Base-by-base conservation (phyloP, 2,888 invertebrate species). In the Hypomecis punctinalis region DNA sequence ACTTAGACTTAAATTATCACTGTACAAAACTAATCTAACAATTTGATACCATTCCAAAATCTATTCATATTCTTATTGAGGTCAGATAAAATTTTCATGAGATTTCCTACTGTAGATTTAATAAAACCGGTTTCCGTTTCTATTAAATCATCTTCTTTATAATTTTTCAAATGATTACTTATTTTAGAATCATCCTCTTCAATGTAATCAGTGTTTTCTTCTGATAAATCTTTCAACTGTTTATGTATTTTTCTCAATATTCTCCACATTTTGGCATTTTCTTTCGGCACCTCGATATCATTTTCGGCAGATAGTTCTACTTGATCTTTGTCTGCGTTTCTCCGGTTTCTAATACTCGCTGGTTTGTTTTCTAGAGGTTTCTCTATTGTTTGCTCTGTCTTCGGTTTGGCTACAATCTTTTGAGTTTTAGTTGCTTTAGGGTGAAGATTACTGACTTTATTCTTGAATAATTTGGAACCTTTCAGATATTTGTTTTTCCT, bases 31-130 rank as follows among this genome's bases (percentile, higher is more conserved):
- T 86, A 93, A 65, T 90, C 87, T 69, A 91, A 75, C 6, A 89
- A 55, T 45, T 79, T 81, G 5, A 92, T 75, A 6, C 84, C 82
- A 49, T 82, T 81, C 85, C 90, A 89, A 71, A 89, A 76, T 58
- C 75, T 86, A 61, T 85, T 88, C 42, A 93, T 76, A 64, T 91
- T 90, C 11, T 80, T 82, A 66, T 88, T 90, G 5, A 93, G 76
- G 67, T 91, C 89, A 35, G 81, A 77, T 52, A 93, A 71, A 5
- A 90, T 76, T 11, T 76, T 75, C 5, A 87, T 68, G 39, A 89
- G 70, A 48, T 83, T 88, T 8, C 82, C 79, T 35, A 91, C 76
- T 0, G 89, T 87, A 1, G 80, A 75, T 69, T 84, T 86, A 3
- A 92, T 69, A 10, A 90, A 67, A 0, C 88, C 88, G 8, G 74